Evolutionary conservation across 2,888 invertebrate genomes (phyloP).

Genomic region (Elysia crispata): DNA sequence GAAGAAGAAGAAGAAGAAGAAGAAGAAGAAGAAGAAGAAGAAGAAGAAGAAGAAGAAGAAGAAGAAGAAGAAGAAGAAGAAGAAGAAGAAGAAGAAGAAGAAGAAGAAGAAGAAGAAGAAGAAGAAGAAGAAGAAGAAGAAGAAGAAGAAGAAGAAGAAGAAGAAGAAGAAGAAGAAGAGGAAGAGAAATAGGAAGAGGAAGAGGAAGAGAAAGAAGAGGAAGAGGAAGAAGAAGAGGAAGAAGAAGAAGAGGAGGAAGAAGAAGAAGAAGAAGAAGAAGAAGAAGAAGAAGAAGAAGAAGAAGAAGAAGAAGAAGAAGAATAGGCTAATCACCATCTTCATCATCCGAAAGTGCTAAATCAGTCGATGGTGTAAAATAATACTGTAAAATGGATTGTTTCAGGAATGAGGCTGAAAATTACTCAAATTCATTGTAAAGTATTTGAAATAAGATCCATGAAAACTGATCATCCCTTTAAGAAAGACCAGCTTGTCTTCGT

Average conservation of each 20-base stretch:
- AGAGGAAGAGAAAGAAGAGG: not conserved
- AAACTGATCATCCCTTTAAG: too few relatives aligned
- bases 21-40: not conserved
- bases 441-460: too few relatives aligned
- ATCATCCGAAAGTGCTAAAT: too few relatives aligned
- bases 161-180: conserved; percentile 16
- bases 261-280: conserved; percentile 5
- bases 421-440: too few relatives aligned
- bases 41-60: conserved; percentile 14
- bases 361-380: too few relatives aligned
- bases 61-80: conserved; percentile 11
- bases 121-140: not conserved
- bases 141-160: not conserved
- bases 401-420: too few relatives aligned
- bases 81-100: conserved; percentile 27
- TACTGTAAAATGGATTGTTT: too few relatives aligned
- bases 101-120: too few relatives aligned
- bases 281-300: not conserved
- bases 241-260: not conserved
- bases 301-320: not conserved
- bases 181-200: not conserved
- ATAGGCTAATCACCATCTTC: too few relatives aligned
- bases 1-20: not conserved
- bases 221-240: not conserved
- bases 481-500: too few relatives aligned